These are phyloP conservation scores for Nannospalax galili DNA, from an alignment of 2,113 vertebrate species.

Conservation along the genomic window DNA sequence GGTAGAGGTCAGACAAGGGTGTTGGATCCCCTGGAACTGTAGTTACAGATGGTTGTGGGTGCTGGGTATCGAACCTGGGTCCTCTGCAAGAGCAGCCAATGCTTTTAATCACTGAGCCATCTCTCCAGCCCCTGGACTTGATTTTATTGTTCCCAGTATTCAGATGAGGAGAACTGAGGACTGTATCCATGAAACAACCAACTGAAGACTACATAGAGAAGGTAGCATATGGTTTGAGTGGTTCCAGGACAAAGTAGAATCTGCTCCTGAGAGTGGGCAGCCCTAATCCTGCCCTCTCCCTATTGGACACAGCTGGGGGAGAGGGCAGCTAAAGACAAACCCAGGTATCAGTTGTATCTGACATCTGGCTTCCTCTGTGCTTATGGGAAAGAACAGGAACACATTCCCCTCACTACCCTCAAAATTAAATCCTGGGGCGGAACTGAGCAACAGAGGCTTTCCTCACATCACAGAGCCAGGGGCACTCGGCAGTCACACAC, in stretches of 20 bases:
- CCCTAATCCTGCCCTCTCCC: neutral
- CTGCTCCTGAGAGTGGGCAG: neutral
- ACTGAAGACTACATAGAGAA: neutral
- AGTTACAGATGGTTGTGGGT: too few relatives aligned
- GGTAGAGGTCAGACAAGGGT: too few relatives aligned
- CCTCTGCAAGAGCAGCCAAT: too few relatives aligned
- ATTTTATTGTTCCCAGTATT: conserved; percentile 12
- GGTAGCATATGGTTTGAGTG: neutral
- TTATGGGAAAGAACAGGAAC: neutral
- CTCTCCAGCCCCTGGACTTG: too few relatives aligned
- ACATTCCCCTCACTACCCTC: neutral
- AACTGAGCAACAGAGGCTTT: neutral
- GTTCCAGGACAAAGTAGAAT: neutral
- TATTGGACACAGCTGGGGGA: neutral
- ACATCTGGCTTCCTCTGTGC: neutral
- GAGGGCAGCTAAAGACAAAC: neutral
- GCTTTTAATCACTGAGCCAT: too few relatives aligned
- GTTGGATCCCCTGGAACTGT: too few relatives aligned
- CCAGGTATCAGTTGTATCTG: neutral
- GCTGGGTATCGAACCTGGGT: too few relatives aligned
- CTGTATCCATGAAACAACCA: neutral
- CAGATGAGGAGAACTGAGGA: neutral
- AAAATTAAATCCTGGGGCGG: conserved; percentile 12
- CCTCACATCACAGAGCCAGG: neutral
- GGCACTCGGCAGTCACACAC: conserved; percentile 20